These are phyloP conservation scores for Labia minor DNA, from an alignment of 2,888 invertebrate genomes.

Conservation along the genomic window DNA sequence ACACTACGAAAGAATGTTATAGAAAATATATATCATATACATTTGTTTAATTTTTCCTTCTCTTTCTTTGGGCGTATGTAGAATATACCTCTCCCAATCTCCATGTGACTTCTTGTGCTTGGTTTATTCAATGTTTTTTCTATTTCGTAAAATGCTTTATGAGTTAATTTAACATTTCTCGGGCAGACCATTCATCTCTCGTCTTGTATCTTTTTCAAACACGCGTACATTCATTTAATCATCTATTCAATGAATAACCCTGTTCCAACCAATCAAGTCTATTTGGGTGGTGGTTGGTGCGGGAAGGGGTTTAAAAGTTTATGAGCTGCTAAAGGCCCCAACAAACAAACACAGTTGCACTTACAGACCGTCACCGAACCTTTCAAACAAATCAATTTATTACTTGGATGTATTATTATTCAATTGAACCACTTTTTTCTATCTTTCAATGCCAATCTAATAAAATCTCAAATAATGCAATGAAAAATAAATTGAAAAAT, in stretches of 20 bases:
- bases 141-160: conserved; percentile 9
- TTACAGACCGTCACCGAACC: background rate
- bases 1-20: too few relatives aligned
- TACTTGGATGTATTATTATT: background rate
- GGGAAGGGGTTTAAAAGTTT: background rate
- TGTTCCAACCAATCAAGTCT: background rate
- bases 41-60: too few relatives aligned
- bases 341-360: background rate
- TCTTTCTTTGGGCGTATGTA: too few relatives aligned
- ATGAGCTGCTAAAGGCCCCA: background rate
- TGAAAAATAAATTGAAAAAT: too few relatives aligned
- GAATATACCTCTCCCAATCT: too few relatives aligned
- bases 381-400: conserved; percentile 7
- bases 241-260: conserved; percentile 3
- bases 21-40: too few relatives aligned
- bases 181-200: background rate
- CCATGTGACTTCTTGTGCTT: too few relatives aligned
- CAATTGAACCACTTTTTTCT: background rate
- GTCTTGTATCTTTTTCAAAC: background rate
- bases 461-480: too few relatives aligned
- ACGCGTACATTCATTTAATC: background rate
- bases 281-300: background rate
- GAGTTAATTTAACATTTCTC: background rate
- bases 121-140: too few relatives aligned
- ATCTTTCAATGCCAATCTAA: too few relatives aligned